phyloP scores from a whole-genome alignment of 2,888 invertebrate species.

The Scrobipalpa atriplicella region DNA sequence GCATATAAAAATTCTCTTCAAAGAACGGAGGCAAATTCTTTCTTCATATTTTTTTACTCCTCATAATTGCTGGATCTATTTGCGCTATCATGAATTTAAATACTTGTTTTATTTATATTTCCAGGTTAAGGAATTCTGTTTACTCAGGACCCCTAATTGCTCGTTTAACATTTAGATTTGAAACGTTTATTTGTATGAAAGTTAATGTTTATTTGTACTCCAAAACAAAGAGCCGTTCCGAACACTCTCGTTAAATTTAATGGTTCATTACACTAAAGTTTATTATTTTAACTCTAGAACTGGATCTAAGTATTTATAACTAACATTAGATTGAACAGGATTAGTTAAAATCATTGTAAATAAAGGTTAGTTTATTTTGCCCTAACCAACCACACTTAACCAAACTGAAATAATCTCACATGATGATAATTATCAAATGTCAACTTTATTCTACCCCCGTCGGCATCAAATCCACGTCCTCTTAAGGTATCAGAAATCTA shows the following conservation, averaged over 20 bases:
- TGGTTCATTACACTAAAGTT: conserved; percentile 4
- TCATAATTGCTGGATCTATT: not conserved
- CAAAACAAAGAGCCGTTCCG: conserved; percentile 2
- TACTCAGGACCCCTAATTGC: conserved; percentile 11
- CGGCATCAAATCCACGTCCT: no score
- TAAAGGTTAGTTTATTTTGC: no score
- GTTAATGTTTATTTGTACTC: conserved; percentile 31
- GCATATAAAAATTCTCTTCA: no score
- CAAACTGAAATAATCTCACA: no score
- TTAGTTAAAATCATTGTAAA: no score
- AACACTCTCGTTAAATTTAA: conserved; percentile 19
- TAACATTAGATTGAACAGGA: no score
- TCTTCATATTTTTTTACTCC: no score
- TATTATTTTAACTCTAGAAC: conserved; percentile 10
- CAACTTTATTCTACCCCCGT: no score
- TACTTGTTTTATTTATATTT: not conserved
- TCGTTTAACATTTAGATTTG: conserved; percentile 26
- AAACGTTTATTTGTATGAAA: conserved; percentile 35
- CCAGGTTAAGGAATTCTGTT: not conserved
- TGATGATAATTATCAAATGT: no score
- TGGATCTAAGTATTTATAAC: not conserved
- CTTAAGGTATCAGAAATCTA: no score
- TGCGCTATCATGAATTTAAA: not conserved
- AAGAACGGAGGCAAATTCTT: no score
- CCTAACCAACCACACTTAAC: no score